Conservation (phyloP, 2,888 invertebrate species). For the Oeneis ivallda region DNA sequence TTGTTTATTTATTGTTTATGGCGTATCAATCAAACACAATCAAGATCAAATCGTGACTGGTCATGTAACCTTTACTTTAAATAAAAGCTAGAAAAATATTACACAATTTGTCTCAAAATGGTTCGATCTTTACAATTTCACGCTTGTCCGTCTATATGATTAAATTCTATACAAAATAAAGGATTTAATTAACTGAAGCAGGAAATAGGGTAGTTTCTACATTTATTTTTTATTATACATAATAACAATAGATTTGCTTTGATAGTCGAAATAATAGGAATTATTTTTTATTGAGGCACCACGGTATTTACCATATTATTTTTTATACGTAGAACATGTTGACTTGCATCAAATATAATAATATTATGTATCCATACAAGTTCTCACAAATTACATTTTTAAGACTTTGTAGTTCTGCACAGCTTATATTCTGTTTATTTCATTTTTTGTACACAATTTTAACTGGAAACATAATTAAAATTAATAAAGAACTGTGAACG, state of each 20-base stretch:
- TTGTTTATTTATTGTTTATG: constrained; percentile 5
- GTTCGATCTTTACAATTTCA: constrained; percentile 8
- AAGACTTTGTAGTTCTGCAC: background rate
- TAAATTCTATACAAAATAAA: constrained; percentile 5
- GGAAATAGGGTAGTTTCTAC: constrained; percentile 2
- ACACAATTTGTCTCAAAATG: constrained; percentile 7
- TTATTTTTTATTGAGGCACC: background rate
- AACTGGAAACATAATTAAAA: background rate
- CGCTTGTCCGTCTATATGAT: constrained; percentile 9
- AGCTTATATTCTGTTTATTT: background rate
- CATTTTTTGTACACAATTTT: background rate
- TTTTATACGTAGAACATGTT: background rate
- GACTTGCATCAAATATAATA: background rate
- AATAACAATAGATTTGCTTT: constrained; percentile 5
- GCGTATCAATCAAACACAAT: constrained; percentile 7
- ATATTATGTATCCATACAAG: background rate
- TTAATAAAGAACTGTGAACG: background rate
- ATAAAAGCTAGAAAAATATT: background rate
- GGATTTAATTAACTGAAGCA: constrained; percentile 9
- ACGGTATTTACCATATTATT: background rate
- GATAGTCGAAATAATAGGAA: background rate
- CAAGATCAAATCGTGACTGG: constrained; percentile 1
- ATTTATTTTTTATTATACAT: background rate
- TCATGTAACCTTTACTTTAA: background rate
- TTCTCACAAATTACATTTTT: background rate